A percentile compares a stretch with the other conserved stretches of the same genome.
Evolutionary conservation across 2,888 invertebrate species (phyloP).

Genomic region (Gasteruption jaculator): DNA sequence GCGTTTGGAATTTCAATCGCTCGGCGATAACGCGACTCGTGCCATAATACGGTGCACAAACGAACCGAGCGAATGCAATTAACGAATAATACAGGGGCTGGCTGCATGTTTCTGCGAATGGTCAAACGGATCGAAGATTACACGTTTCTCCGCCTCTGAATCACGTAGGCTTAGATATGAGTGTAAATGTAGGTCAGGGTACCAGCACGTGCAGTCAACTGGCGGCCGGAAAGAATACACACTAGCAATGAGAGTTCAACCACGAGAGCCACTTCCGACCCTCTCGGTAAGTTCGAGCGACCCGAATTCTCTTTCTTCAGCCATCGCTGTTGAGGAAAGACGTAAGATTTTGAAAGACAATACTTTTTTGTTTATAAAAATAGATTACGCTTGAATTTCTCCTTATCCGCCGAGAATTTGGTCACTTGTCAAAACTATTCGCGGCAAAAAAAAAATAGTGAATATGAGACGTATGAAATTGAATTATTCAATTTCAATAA

Average conservation of each 20-base stretch:
- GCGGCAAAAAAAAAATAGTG: not conserved
- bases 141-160: slow-evolving; percentile 28
- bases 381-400: not conserved
- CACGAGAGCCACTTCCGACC: slow-evolving; percentile 14
- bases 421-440: too few species aligned
- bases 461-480: too few species aligned
- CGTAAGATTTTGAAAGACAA: not conserved
- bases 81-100: too few species aligned
- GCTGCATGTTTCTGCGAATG: too few species aligned
- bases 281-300: not conserved
- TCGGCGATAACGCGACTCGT: too few species aligned
- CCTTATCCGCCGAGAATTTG: too few species aligned
- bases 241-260: slow-evolving; percentile 12
- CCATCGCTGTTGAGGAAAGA: not conserved
- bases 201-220: slow-evolving; percentile 31
- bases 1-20: too few species aligned
- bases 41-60: too few species aligned
- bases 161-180: slow-evolving; percentile 26
- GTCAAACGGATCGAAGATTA: slow-evolving; percentile 27
- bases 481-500: too few species aligned
- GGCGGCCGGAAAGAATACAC: slow-evolving; percentile 18
- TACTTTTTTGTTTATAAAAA: not conserved
- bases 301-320: not conserved
- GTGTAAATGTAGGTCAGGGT: slow-evolving; percentile 44
- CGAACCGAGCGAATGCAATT: too few species aligned